Percentiles rank a stretch among this genome's conserved stretches.
Evolutionary conservation across 2,113 vertebrate species (phyloP).

Genomic region (Motacilla alba): DNA sequence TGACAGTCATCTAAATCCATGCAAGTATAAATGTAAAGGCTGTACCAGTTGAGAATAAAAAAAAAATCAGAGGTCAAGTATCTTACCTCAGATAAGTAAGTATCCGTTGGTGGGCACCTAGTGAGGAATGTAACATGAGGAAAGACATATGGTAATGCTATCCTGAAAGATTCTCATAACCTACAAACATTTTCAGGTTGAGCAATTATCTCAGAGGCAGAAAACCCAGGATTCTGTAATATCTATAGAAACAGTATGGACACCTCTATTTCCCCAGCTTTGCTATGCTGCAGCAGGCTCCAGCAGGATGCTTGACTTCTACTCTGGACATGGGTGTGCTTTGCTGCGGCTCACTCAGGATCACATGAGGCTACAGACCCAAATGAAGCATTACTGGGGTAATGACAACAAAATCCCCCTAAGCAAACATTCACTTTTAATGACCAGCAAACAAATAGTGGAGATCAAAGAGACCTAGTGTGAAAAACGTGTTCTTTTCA

Average conservation of each 20-base stretch:
- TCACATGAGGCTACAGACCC: background rate
- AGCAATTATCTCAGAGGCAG: background rate
- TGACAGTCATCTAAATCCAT: background rate
- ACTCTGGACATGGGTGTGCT: background rate
- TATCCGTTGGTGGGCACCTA: background rate
- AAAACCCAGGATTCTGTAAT: background rate
- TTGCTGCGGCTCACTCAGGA: background rate
- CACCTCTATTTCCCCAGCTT: background rate
- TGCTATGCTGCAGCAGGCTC: background rate
- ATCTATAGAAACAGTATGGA: background rate
- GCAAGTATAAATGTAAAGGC: background rate
- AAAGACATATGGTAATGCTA: background rate
- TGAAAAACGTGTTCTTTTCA: background rate
- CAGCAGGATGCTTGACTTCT: background rate
- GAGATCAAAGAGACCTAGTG: background rate
- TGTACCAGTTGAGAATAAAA: background rate
- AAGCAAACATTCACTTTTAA: background rate
- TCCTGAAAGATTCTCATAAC: background rate
- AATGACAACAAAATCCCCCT: background rate
- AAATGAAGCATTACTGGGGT: background rate
- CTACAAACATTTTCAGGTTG: background rate
- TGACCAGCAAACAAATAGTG: background rate
- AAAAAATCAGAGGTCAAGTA: background rate
- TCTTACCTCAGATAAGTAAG: background rate
- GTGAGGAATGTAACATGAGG: background rate